These are phyloP conservation scores for Poeciliopsis retropinna DNA, from an alignment of 2,113 vertebrate species.

Conservation along the genomic window DNA sequence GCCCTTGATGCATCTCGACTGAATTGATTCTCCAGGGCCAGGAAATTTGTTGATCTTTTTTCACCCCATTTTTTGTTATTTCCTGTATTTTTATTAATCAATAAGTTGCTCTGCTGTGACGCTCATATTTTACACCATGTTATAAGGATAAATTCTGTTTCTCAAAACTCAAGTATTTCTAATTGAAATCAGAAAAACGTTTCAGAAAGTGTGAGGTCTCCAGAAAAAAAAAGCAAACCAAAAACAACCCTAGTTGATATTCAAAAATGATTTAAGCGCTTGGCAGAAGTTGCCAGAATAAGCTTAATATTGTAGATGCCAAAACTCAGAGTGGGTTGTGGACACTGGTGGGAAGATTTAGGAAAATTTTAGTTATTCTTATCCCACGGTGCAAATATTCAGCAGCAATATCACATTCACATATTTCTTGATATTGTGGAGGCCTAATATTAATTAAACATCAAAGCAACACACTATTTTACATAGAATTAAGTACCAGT, in stretches of 20 bases:
- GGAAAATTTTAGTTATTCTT: not conserved
- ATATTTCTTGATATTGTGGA: not conserved
- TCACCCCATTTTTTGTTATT: not conserved
- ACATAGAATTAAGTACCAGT: not conserved
- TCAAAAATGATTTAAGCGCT: too few species aligned
- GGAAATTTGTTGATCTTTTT: not conserved
- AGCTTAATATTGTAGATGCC: not conserved
- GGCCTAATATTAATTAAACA: not conserved
- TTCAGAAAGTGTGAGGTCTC: not conserved
- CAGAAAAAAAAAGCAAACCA: not conserved
- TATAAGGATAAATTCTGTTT: too few species aligned
- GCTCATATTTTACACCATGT: not conserved
- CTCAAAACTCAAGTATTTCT: not conserved
- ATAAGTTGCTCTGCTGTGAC: not conserved
- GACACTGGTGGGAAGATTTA: too few species aligned
- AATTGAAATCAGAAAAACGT: not conserved
- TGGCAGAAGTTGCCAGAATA: not conserved
- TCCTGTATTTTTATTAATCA: not conserved
- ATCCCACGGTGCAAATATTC: not conserved
- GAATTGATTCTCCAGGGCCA: not conserved
- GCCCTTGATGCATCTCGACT: not conserved
- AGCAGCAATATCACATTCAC: not conserved
- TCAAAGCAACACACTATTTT: not conserved
- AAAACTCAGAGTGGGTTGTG: not conserved
- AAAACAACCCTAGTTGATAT: not conserved